Evolutionary conservation across 2,797 vertebrate species (phyloP), one percentile per base, ranked within the genome.

Genomic region (Typhlichthys eigenmanni): DNA sequence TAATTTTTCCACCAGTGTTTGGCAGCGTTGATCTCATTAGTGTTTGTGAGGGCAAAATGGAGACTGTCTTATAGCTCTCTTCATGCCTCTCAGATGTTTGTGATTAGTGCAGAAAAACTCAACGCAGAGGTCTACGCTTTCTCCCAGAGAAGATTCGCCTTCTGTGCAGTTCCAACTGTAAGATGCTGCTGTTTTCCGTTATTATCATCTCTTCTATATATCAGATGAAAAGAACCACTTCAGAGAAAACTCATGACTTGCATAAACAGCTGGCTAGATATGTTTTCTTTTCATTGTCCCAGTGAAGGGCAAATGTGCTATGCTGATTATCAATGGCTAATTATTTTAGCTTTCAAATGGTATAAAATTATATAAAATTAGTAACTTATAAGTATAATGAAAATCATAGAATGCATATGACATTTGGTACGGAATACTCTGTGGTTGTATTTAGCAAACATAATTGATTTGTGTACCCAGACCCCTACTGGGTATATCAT

Each of bases 1-100:
- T 0, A 13, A 24, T 64, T 47, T 16, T 0, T 6, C 9, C 5
- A 32, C 51, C 17, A 29, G 69, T 75, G 74, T 82, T 73, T 75
- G 74, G 76, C 61, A 2, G 2, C 14, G 57, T 71, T 69, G 68
- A 76, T 76, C 63, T 85, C 70, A 74, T 83, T 76, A 79, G 68
- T 2, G 32, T 54, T 34, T 14, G 59, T 61, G 69, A 62, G 17
- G 49, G 34, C 52, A 38, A 76, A 81, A 62, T 57, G 24, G 71
- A 66, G 58, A 51, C 66, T 62, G 66, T 67, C 54, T 72, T 57
- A 80, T 83, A 68, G 56, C 64, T 53, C 66, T 46, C 29, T 32
- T 55, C 12, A 10, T 65, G 47, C 24, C 17, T 16, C 45, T 29
- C 9, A 19, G 29, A 29, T 64, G 68, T 74, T 60, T 38, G 46